Conservation (phyloP, 1,140 invertebrate genomes). For the Pseudomyrmex concolor region DNA sequence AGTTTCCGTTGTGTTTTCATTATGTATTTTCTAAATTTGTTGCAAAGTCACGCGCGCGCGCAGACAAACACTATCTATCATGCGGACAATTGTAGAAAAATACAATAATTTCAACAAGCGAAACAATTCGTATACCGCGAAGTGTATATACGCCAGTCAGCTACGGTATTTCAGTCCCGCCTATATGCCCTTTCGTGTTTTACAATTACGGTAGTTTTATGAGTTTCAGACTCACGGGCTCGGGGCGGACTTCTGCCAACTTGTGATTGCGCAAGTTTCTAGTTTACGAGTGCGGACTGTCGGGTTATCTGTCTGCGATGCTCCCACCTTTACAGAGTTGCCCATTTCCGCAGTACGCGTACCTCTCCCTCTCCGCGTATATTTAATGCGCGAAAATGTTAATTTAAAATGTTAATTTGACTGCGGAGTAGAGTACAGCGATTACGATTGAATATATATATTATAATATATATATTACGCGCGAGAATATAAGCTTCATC, state of each 20-base stretch:
- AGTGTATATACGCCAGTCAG: constrained; percentile 62
- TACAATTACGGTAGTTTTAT: constrained; percentile 82
- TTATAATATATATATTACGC: not conserved
- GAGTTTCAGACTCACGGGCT: constrained; percentile 74
- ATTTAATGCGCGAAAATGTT: constrained; percentile 22
- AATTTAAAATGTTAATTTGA: constrained; percentile 27
- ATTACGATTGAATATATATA: not conserved
- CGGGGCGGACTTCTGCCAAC: constrained; percentile 76
- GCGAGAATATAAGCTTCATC: not conserved
- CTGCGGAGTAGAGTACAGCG: not conserved
- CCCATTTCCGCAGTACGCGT: constrained; percentile 20
- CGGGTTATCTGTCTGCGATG: constrained; percentile 74
- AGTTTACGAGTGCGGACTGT: constrained; percentile 76
- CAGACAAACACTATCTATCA: not conserved
- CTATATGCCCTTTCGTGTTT: constrained; percentile 76
- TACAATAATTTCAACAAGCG: constrained; percentile 74
- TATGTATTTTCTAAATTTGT: constrained; percentile 22
- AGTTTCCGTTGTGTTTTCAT: constrained; percentile 18
- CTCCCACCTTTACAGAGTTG: constrained; percentile 60
- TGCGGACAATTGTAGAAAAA: not conserved
- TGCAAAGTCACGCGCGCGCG: not conserved
- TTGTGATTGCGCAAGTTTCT: constrained; percentile 81
- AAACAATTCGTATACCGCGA: constrained; percentile 65
- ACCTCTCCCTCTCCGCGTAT: not conserved
- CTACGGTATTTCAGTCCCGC: constrained; percentile 59